Evolutionary conservation across 2,888 invertebrate species (phyloP).

Genomic region (Tridacna crocea): DNA sequence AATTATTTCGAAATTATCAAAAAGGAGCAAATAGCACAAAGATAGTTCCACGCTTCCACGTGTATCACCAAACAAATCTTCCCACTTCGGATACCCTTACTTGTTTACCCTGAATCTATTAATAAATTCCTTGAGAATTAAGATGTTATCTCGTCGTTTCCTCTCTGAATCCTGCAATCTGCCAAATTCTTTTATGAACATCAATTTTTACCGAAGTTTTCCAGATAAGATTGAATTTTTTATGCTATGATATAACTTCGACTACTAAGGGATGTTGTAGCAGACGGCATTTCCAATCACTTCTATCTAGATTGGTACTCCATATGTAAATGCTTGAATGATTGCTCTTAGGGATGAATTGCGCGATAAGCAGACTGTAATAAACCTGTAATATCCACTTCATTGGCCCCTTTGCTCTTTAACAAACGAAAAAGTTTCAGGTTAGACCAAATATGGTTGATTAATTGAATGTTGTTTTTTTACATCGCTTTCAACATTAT

Average conservation of each 20-base stretch:
- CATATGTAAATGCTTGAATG: slow-evolving; percentile 6
- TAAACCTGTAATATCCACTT: slow-evolving; percentile 5
- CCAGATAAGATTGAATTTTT: neutral
- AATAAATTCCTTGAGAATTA: slow-evolving; percentile 4
- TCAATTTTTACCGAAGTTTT: slow-evolving; percentile 3
- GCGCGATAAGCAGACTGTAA: slow-evolving; percentile 12
- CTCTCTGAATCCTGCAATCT: neutral
- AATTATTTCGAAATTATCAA: too few relatives aligned
- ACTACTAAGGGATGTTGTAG: neutral
- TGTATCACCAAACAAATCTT: neutral
- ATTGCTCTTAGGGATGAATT: slow-evolving; percentile 4
- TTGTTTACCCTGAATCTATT: slow-evolving; percentile 18
- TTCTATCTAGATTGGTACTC: slow-evolving; percentile 7
- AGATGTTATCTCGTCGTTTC: slow-evolving; percentile 7
- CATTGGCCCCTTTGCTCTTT: neutral
- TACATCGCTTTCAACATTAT: too few relatives aligned
- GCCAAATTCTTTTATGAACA: slow-evolving; percentile 10
- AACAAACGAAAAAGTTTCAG: too few relatives aligned
- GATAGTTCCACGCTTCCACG: slow-evolving; percentile 1
- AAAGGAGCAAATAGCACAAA: too few relatives aligned
- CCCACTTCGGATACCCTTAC: slow-evolving; percentile 11
- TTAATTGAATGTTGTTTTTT: too few relatives aligned
- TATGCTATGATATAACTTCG: neutral
- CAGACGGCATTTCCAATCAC: neutral
- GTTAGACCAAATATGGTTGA: too few relatives aligned